A percentile compares a stretch with the other conserved stretches of the same genome.
Conservation (phyloP, 2,888 invertebrate genomes). For the Drosophila mettleri region DNA sequence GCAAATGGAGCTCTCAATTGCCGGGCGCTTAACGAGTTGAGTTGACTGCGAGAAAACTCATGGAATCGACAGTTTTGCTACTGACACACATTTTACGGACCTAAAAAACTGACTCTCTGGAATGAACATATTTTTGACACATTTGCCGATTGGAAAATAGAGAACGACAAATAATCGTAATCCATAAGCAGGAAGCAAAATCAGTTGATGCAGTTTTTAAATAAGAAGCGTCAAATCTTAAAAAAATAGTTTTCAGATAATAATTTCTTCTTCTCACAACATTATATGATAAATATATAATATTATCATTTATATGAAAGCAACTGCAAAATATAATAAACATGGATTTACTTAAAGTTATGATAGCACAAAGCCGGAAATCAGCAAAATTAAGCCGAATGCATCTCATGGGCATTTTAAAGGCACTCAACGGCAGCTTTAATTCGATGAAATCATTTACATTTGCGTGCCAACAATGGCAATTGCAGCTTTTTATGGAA, state of each 20-base stretch:
- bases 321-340: background rate
- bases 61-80: slow-evolving; percentile 43
- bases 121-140: slow-evolving; percentile 32
- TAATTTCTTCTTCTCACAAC: background rate
- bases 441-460: slow-evolving; percentile 60
- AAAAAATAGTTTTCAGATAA: too few species aligned
- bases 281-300: too few species aligned
- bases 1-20: slow-evolving; percentile 16
- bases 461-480: slow-evolving; percentile 48
- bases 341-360: slow-evolving; percentile 45
- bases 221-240: too few species aligned
- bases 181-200: background rate
- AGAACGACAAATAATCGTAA: background rate
- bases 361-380: background rate
- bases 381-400: slow-evolving; percentile 11
- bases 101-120: slow-evolving; percentile 16
- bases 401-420: slow-evolving; percentile 3
- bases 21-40: slow-evolving; percentile 13
- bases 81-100: slow-evolving; percentile 28
- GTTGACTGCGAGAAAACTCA: slow-evolving; percentile 24
- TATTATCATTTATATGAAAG: too few species aligned
- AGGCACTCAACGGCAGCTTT: slow-evolving; percentile 24
- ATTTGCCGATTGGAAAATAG: slow-evolving; percentile 18
- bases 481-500: slow-evolving; percentile 37
- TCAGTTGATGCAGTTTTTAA: background rate